Percentiles rank a stretch among this genome's conserved stretches.
Conservation (phyloP, 1,140 invertebrate genomes). For the Epicauta chinensis region DNA sequence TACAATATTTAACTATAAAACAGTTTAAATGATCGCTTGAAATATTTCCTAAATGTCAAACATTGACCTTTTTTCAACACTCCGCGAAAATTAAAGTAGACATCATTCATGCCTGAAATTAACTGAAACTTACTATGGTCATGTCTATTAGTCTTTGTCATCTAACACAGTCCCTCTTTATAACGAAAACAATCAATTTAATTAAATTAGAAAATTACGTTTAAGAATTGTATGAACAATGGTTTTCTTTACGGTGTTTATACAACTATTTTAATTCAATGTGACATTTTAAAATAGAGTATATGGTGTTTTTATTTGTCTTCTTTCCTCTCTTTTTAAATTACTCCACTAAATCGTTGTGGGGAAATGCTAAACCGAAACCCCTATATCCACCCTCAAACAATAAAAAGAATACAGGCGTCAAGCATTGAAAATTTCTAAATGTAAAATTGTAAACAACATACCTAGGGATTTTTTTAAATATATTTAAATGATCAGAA, state of each 20-base stretch:
- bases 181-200: constrained; percentile 3
- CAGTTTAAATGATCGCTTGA: constrained; percentile 21
- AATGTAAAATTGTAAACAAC: no score
- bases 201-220: background rate
- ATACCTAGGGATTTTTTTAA: no score
- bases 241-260: constrained; percentile 12
- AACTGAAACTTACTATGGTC: constrained; percentile 21
- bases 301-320: background rate
- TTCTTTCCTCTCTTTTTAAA: constrained; percentile 13
- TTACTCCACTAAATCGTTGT: constrained; percentile 22
- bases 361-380: constrained; percentile 8
- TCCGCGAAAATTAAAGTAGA: constrained; percentile 26
- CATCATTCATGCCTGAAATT: constrained; percentile 26
- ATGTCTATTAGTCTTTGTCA: constrained; percentile 8
- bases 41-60: constrained; percentile 24
- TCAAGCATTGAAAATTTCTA: no score
- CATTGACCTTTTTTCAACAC: constrained; percentile 23
- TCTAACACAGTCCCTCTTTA: background rate
- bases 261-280: constrained; percentile 21
- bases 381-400: background rate
- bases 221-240: background rate
- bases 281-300: constrained; percentile 19
- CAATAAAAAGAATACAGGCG: no score
- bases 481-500: no score
- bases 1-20: constrained; percentile 16